A percentile compares a stretch with the other conserved stretches of the same genome.
Conservation (phyloP, 2,888 invertebrate species). For the Caenorhabditis sp. region DNA sequence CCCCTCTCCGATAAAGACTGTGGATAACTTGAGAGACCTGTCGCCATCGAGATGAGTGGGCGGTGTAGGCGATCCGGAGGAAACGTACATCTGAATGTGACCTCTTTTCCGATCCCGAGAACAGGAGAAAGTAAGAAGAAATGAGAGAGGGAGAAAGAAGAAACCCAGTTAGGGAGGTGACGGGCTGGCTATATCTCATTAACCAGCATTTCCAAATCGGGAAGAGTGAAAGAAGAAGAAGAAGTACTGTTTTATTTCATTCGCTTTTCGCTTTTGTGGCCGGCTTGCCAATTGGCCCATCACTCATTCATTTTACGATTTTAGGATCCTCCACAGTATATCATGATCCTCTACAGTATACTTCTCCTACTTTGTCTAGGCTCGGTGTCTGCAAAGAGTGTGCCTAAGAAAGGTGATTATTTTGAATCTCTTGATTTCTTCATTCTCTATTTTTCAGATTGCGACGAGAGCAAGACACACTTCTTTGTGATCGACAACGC, state of each 20-base stretch:
- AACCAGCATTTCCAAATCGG: conserved; percentile 39
- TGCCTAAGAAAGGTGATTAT: conserved; percentile 19
- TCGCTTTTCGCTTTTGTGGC: not conserved
- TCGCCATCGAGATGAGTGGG: conserved; percentile 16
- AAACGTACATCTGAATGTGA: conserved; percentile 62
- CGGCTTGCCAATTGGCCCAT: conserved; percentile 19
- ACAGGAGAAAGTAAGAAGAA: conserved; percentile 9
- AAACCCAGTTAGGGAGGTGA: conserved; percentile 33
- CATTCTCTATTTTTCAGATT: conserved; percentile 9
- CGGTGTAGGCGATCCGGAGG: conserved; percentile 42
- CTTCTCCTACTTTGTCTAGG: conserved; percentile 12
- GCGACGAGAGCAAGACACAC: conserved; percentile 32
- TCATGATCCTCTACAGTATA: conserved; percentile 33
- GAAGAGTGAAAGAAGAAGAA: not conserved
- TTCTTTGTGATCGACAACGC: conserved; percentile 77
- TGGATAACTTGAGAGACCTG: conserved; percentile 40
- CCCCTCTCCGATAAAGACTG: conserved; percentile 32
- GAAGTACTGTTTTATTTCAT: conserved; percentile 37
- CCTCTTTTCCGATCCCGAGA: conserved; percentile 51
- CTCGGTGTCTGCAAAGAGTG: conserved; percentile 15
- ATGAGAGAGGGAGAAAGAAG: conserved; percentile 15
- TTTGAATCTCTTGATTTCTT: not conserved
- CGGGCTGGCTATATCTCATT: conserved; percentile 42
- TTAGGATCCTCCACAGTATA: not conserved
- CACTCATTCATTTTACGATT: not conserved